These are phyloP conservation scores for Drosophila albomicans DNA, from an alignment of 1,140 invertebrate species.

Conservation along the genomic window DNA sequence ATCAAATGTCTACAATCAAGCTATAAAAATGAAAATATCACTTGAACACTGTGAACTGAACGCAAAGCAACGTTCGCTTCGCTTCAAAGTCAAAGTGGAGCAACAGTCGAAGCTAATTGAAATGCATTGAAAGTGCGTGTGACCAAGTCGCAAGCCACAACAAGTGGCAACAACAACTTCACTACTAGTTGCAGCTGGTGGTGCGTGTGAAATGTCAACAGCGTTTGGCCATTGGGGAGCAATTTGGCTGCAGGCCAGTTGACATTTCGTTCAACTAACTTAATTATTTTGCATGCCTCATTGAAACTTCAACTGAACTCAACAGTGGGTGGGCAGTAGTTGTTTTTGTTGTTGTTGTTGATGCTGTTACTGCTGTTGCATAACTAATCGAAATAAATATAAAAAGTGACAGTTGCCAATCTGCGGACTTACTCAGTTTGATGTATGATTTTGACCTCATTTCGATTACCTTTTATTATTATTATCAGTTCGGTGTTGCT, in stretches of 20 bases:
- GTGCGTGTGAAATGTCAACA: conserved; percentile 79
- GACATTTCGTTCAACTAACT: conserved; percentile 57
- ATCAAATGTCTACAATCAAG: conserved; percentile 78
- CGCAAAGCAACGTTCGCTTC: conserved; percentile 9
- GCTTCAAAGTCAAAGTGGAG: conserved; percentile 77
- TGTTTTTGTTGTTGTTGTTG: conserved; percentile 22
- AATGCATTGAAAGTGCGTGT: conserved; percentile 81
- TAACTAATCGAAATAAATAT: conserved; percentile 68
- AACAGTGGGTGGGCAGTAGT: conserved; percentile 2
- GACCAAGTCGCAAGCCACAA: conserved; percentile 39
- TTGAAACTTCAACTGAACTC: conserved; percentile 18
- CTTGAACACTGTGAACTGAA: conserved; percentile 27
- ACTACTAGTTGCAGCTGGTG: conserved; percentile 46
- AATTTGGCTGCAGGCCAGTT: conserved; percentile 49
- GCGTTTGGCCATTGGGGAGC: conserved; percentile 22
- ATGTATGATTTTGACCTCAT: conserved; percentile 75
- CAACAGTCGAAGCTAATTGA: conserved; percentile 65
- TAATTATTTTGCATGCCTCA: conserved; percentile 64
- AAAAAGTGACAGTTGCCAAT: conserved; percentile 77
- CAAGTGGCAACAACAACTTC: conserved; percentile 40
- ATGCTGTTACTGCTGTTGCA: conserved; percentile 37
- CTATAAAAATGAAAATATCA: conserved; percentile 77
- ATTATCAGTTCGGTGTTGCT: conserved; percentile 31
- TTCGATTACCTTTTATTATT: conserved; percentile 59
- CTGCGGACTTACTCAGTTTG: conserved; percentile 49